Conservation (phyloP, 2,888 invertebrate species). For the Machimus rusticus region DNA sequence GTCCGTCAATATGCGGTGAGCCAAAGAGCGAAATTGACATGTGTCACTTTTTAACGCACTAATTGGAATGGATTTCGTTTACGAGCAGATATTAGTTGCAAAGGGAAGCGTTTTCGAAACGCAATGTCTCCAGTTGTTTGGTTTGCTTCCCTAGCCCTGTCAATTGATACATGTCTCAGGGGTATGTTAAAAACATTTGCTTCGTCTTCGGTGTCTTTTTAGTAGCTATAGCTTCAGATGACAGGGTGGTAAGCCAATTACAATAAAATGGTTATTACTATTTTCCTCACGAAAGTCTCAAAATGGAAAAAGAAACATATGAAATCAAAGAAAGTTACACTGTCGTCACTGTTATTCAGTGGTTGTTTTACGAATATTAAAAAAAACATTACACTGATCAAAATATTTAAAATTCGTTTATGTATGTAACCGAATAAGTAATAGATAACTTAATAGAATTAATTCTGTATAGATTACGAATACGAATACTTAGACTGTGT, state of each 20-base stretch:
- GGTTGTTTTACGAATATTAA: too few relatives aligned
- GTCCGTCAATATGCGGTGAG: neutral
- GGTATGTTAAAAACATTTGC: neutral
- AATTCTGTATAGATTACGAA: too few relatives aligned
- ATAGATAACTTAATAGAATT: too few relatives aligned
- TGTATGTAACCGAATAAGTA: too few relatives aligned
- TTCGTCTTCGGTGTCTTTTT: neutral
- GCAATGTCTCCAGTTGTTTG: neutral
- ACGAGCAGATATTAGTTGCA: conserved; percentile 2
- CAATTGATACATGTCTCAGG: neutral
- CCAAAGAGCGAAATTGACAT: neutral
- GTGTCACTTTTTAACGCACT: conserved; percentile 12
- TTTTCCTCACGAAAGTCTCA: too few relatives aligned
- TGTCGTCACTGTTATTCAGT: too few relatives aligned
- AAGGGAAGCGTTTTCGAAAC: neutral
- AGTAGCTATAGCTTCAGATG: neutral
- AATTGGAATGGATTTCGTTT: conserved; percentile 14
- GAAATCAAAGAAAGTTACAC: too few relatives aligned
- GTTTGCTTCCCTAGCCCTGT: neutral
- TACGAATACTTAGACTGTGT: too few relatives aligned
- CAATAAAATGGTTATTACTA: neutral
- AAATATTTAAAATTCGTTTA: too few relatives aligned
- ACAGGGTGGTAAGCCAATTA: neutral
- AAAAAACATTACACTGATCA: too few relatives aligned
- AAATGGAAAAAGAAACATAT: too few relatives aligned